These are phyloP conservation scores for Discoglossus pictus DNA, from an alignment of 2,797 vertebrate species.

Conservation along the genomic window DNA sequence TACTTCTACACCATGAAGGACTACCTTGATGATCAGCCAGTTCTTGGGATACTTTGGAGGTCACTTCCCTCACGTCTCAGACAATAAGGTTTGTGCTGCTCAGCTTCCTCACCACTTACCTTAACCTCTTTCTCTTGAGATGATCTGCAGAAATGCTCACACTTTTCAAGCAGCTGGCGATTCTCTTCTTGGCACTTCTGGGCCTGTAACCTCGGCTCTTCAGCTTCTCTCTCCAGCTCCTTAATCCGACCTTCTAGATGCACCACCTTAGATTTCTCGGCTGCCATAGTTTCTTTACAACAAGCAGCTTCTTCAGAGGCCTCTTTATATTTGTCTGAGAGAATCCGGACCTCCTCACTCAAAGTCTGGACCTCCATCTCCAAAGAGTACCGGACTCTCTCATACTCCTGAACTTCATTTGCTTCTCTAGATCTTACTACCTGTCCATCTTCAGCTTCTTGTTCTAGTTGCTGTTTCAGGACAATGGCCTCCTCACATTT, in stretches of 20 bases:
- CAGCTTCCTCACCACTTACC: constrained; percentile 62
- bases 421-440: constrained; percentile 55
- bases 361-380: constrained; percentile 56
- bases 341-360: constrained; percentile 54
- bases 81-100: constrained; percentile 18
- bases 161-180: constrained; percentile 61
- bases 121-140: constrained; percentile 67
- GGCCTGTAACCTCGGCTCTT: constrained; percentile 46
- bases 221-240: constrained; percentile 48
- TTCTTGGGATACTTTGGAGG: too few species aligned
- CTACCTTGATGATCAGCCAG: too few species aligned
- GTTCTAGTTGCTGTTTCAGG: constrained; percentile 56
- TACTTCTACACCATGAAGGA: too few species aligned
- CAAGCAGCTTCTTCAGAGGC: constrained; percentile 42
- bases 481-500: constrained; percentile 55
- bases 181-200: constrained; percentile 44
- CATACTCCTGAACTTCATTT: constrained; percentile 55
- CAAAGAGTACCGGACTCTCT: constrained; percentile 51
- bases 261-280: constrained; percentile 43
- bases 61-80: too few species aligned
- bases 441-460: neutral
- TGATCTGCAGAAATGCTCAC: constrained; percentile 67
- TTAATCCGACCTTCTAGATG: neutral
- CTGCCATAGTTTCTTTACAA: neutral
- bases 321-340: constrained; percentile 55